Evolutionary conservation across 2,888 invertebrate species (phyloP).

Genomic region (Oscheius sp.): DNA sequence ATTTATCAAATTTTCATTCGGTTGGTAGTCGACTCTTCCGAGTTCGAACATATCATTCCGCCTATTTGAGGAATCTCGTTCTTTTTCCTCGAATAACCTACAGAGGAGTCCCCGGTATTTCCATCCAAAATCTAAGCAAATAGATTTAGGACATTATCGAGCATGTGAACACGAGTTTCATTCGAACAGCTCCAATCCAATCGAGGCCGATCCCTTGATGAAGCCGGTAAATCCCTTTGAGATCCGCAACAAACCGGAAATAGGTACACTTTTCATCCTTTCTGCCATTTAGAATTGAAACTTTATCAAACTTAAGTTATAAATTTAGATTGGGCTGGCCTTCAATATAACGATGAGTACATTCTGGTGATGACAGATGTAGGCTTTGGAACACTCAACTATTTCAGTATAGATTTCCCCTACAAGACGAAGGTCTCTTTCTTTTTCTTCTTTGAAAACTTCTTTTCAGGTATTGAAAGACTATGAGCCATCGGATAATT

Average conservation of each 20-base stretch:
- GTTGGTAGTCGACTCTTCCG: slow-evolving; percentile 53
- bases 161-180: slow-evolving; percentile 68
- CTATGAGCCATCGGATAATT: slow-evolving; percentile 63
- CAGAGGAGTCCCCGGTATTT: slow-evolving; percentile 39
- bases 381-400: slow-evolving; percentile 66
- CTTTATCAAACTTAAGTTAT: neutral
- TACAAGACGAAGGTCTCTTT: slow-evolving; percentile 49
- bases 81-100: slow-evolving; percentile 65
- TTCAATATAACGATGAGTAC: slow-evolving; percentile 47
- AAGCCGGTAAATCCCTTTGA: slow-evolving; percentile 60
- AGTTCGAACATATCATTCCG: slow-evolving; percentile 65
- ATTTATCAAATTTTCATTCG: slow-evolving; percentile 45
- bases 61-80: slow-evolving; percentile 60
- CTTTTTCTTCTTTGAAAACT: neutral
- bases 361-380: slow-evolving; percentile 62
- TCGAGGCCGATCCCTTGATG: slow-evolving; percentile 63
- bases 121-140: too few relatives aligned
- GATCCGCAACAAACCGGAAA: slow-evolving; percentile 56
- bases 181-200: slow-evolving; percentile 32
- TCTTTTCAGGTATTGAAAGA: slow-evolving; percentile 52
- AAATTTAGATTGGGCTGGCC: slow-evolving; percentile 43
- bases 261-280: slow-evolving; percentile 26
- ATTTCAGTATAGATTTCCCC: slow-evolving; percentile 64
- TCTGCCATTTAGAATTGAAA: neutral
- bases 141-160: slow-evolving; percentile 64